These are phyloP conservation scores for Scaptomyza montana DNA, from an alignment of 1,140 invertebrate species.

Conservation along the genomic window DNA sequence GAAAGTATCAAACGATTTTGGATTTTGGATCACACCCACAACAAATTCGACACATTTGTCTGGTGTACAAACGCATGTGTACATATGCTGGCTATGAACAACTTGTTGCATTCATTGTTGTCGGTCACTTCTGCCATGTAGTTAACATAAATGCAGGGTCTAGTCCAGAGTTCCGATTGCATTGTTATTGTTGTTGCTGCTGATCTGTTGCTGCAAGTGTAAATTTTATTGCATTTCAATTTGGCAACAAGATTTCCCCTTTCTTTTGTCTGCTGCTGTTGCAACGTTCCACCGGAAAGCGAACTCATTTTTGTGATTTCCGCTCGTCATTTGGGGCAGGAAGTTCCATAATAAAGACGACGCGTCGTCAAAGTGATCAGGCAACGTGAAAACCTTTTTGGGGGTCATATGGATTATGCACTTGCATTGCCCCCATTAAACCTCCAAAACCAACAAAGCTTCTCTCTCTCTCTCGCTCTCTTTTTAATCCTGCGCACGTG, in stretches of 20 bases:
- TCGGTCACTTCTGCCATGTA: conserved; percentile 32
- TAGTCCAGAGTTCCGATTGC: conserved; percentile 43
- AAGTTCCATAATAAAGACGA: conserved; percentile 72
- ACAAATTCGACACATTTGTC: conserved; percentile 38
- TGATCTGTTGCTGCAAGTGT: conserved; percentile 55
- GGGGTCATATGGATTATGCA: conserved; percentile 34
- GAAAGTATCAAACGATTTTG: too few relatives aligned
- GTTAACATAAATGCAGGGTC: conserved; percentile 47
- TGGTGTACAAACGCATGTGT: conserved; percentile 32
- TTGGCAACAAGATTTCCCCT: conserved; percentile 66
- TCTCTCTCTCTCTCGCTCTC: conserved; percentile 3
- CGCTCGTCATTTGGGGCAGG: conserved; percentile 61
- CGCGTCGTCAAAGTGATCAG: conserved; percentile 13
- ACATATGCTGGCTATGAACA: conserved; percentile 26
- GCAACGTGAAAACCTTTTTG: conserved; percentile 2
- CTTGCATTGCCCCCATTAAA: conserved; percentile 6
- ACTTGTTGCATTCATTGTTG: conserved; percentile 45
- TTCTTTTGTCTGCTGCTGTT: conserved; percentile 36
- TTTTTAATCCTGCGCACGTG: conserved; percentile 50
- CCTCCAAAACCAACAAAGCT: not conserved
- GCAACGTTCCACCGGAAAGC: conserved; percentile 58
- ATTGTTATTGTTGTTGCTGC: conserved; percentile 63
- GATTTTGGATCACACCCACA: not conserved
- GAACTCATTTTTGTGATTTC: conserved; percentile 78
- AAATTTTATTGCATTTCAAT: conserved; percentile 79